Conservation (phyloP, 2,113 vertebrate species). For the Heliornis fulica region DNA sequence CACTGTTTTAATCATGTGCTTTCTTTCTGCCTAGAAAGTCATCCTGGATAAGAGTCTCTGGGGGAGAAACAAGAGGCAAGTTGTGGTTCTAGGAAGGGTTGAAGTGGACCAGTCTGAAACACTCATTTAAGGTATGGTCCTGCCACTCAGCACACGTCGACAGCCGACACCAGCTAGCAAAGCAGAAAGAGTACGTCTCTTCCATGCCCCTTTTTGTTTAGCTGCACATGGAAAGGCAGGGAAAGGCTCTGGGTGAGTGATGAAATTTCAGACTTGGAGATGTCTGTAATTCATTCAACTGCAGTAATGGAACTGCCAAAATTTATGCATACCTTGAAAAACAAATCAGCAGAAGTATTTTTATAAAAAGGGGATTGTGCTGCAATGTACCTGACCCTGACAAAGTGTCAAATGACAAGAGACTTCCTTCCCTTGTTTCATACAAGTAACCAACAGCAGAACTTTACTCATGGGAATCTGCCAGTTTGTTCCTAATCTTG, state of each 20-base stretch:
- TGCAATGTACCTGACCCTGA: background rate
- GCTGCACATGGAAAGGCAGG: too few species aligned
- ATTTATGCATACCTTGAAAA: background rate
- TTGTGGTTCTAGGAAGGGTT: background rate
- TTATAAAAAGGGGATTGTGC: background rate
- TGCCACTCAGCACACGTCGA: background rate
- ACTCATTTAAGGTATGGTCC: background rate
- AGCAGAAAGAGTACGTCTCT: background rate
- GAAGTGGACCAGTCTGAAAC: background rate
- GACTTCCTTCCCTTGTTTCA: background rate
- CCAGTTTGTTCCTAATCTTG: background rate
- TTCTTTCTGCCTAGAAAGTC: background rate
- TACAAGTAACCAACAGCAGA: background rate
- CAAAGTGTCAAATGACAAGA: background rate
- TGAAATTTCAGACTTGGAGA: background rate
- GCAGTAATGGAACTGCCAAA: background rate
- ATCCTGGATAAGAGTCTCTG: background rate
- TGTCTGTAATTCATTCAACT: too few species aligned
- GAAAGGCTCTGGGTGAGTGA: too few species aligned
- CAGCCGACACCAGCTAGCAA: rapidly evolving
- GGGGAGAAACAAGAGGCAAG: background rate
- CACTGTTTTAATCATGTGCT: background rate
- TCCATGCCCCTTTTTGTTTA: background rate
- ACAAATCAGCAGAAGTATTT: background rate
- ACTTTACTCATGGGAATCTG: background rate